These are phyloP conservation scores for Sorex araneus DNA, from an alignment of 2,113 vertebrate genomes.

Conservation along the genomic window DNA sequence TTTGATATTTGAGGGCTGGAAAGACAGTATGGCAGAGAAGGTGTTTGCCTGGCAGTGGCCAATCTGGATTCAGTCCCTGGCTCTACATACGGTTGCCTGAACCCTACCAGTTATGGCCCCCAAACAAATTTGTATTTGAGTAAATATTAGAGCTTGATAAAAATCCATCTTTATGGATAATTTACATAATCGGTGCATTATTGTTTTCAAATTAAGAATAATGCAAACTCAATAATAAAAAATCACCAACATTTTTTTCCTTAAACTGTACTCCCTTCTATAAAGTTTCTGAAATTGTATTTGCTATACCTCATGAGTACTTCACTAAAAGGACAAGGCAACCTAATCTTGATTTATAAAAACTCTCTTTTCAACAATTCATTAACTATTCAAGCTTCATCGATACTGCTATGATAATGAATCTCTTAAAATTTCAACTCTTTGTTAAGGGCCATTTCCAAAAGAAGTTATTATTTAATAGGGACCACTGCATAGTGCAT, in stretches of 20 bases:
- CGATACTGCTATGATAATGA: conserved; percentile 74
- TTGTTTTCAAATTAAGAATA: conserved; percentile 33
- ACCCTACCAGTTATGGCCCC: no score
- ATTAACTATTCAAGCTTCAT: conserved; percentile 75
- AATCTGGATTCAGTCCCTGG: no score
- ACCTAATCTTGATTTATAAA: conserved; percentile 83
- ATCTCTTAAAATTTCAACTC: conserved; percentile 78
- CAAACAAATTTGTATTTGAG: not conserved
- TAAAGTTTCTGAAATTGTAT: conserved; percentile 49
- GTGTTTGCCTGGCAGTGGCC: no score
- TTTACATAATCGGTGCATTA: conserved; percentile 34
- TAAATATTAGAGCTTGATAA: conserved; percentile 17
- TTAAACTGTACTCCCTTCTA: conserved; percentile 48
- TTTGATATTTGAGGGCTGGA: no score
- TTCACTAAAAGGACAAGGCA: conserved; percentile 78
- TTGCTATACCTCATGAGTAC: conserved; percentile 59
- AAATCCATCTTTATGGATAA: not conserved
- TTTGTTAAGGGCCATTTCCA: conserved; percentile 78
- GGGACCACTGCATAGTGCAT: conserved; percentile 72
- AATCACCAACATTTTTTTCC: conserved; percentile 15
- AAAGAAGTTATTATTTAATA: conserved; percentile 71
- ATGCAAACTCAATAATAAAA: no score
- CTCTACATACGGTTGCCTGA: no score
- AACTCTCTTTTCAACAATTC: conserved; percentile 78
- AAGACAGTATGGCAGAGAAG: no score